phyloP scores from a whole-genome alignment of 2,113 vertebrate genomes.

The Narcine bancroftii region DNA sequence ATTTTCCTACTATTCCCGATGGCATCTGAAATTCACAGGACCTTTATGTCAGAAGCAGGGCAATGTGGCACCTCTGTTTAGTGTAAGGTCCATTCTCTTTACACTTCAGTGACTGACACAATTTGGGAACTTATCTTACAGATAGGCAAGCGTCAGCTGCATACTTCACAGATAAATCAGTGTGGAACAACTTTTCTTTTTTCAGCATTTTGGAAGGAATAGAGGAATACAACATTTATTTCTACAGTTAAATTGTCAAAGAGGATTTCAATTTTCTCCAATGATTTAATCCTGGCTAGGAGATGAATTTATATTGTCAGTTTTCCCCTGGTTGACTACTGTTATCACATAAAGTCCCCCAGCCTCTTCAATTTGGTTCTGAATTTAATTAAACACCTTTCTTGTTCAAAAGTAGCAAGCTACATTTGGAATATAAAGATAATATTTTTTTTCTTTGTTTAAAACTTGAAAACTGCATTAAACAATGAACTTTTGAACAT shows the following conservation, averaged over 20 bases:
- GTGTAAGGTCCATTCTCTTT: too few species aligned
- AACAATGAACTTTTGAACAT: not conserved
- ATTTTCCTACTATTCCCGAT: not conserved
- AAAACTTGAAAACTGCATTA: constrained; percentile 21
- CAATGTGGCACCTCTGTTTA: too few species aligned
- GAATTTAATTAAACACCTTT: constrained; percentile 31
- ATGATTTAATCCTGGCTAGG: constrained; percentile 17
- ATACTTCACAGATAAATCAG: not conserved
- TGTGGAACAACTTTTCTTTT: constrained; percentile 15
- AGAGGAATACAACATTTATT: not conserved
- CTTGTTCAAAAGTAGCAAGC: not conserved
- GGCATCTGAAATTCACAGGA: too few species aligned
- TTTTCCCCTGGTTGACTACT: not conserved
- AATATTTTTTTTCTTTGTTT: constrained; percentile 32
- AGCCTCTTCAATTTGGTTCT: constrained; percentile 2
- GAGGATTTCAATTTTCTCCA: constrained; percentile 28
- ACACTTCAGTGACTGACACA: too few species aligned
- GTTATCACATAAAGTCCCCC: constrained; percentile 19
- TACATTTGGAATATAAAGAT: constrained; percentile 20
- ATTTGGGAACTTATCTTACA: too few species aligned
- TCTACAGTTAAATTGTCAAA: not conserved
- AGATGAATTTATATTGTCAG: constrained; percentile 19
- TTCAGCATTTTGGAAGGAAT: constrained; percentile 9
- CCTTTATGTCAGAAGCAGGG: too few species aligned
- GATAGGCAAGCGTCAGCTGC: too few species aligned